Evolutionary conservation across 2,797 vertebrate genomes (phyloP).

Genomic region (Rachycentron canadum): DNA sequence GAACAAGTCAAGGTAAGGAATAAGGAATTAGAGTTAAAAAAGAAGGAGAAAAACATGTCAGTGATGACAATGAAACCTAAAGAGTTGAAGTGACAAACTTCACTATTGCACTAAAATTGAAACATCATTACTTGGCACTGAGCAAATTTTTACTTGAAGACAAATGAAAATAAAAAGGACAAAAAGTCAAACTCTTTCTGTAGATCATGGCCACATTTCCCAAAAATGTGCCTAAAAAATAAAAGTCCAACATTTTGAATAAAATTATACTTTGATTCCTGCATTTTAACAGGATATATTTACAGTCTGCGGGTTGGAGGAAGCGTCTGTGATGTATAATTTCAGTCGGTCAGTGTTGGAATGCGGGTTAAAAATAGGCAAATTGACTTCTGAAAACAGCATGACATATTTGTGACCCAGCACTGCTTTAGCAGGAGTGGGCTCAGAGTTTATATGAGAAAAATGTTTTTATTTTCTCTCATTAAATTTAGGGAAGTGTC

Average conservation of each 20-base stretch:
- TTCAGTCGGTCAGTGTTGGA: slow-evolving; percentile 6
- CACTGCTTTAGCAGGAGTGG: not conserved
- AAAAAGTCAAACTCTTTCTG: not conserved
- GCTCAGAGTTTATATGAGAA: not conserved
- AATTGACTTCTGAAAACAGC: not conserved
- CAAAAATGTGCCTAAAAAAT: not conserved
- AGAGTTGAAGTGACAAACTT: slow-evolving; percentile 38
- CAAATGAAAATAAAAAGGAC: slow-evolving; percentile 8
- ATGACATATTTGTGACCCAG: not conserved
- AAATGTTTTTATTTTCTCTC: not conserved
- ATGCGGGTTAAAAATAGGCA: slow-evolving; percentile 13
- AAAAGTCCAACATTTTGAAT: not conserved
- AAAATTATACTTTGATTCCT: not conserved
- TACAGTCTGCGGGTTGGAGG: not conserved
- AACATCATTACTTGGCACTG: slow-evolving; percentile 43
- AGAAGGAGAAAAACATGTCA: not conserved
- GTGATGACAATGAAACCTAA: not conserved
- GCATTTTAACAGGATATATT: not conserved
- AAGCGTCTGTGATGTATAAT: not conserved
- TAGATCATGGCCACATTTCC: not conserved
- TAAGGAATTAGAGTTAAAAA: slow-evolving; percentile 18
- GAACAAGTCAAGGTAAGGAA: slow-evolving; percentile 13
- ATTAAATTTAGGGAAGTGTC: not conserved
- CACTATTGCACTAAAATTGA: slow-evolving; percentile 67
- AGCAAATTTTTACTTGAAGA: slow-evolving; percentile 11